Evolutionary conservation across 1,140 invertebrate genomes (phyloP), one percentile per base, ranked within the genome.

Genomic region (Globodera ellingtonae): DNA sequence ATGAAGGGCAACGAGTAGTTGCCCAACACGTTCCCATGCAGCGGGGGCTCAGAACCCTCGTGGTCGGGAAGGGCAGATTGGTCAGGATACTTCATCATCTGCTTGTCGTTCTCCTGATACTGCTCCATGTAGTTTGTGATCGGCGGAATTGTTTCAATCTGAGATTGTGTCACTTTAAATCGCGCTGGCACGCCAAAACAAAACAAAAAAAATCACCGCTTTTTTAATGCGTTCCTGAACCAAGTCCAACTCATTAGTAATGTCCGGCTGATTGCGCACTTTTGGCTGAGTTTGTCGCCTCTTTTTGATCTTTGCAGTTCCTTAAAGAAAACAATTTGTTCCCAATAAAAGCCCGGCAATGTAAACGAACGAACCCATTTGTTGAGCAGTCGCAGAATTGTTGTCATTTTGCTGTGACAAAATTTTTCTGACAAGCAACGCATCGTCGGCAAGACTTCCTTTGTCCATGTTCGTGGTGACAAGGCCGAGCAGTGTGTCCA

Each of bases 201-300:
- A 62, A 21, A 24, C 44, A 47, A 7, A 76, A 24, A 66, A 67
- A 65, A 69, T 15, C 18, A 77, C 75, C n/a, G 75, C 8, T 18
- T 77, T 69, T 15, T 21, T 15, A 13, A 86, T 72, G 44, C 85
- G 59, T 7, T 82, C 78, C 13, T 86, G 69, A n/a, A 86, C 67
- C 65, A 80, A 24, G 15, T 86, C 82, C 73, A 84, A 86, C 48
- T 88, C 86, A 65, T 82, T 35, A 75, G 80, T 69, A 48, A 72
- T 75, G 35, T 86, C 75, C 5, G 4, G 70, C 71, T 83, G 7
- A 78, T n/a, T 7, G 56, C 66, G 81, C 88, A 46, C 46, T 47
- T 88, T 90, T 71, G 90, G 85, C 44, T 90, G 82, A 73, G 88
- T 85, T 82, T 90, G 87, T 15, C 86, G 44, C 73, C 86, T 89